Conservation (phyloP, 2,113 vertebrate genomes). For the Micronycteris hirsuta region DNA sequence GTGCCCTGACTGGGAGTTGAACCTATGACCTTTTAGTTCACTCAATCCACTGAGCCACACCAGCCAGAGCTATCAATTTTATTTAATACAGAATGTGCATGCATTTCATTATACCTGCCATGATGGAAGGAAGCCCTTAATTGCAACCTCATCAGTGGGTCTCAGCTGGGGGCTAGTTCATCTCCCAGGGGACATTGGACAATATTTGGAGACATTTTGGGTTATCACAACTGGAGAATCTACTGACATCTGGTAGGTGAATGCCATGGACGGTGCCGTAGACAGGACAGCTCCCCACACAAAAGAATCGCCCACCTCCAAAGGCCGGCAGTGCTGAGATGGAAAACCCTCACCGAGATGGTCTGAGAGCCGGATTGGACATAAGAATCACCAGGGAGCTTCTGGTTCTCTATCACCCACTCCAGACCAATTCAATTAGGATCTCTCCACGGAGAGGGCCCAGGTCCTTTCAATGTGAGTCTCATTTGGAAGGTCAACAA, state of each 20-base stretch:
- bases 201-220: neutral
- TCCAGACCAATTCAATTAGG: neutral
- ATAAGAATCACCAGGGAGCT: neutral
- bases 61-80: neutral
- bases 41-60: too few relatives aligned
- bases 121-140: neutral
- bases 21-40: too few relatives aligned
- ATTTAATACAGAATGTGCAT: neutral
- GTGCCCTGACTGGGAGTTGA: too few relatives aligned
- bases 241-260: neutral
- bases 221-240: neutral
- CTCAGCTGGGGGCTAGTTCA: neutral
- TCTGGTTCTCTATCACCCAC: neutral
- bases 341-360: neutral
- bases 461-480: neutral
- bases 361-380: neutral
- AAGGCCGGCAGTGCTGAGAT: neutral
- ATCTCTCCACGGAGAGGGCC: fast-evolving
- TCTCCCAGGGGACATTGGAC: neutral
- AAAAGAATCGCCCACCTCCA: neutral
- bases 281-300: neutral
- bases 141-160: neutral
- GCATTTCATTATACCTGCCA: neutral
- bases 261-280: neutral
- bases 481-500: neutral